Conservation (phyloP, 2,113 vertebrate species). For the Xerus inauris region DNA sequence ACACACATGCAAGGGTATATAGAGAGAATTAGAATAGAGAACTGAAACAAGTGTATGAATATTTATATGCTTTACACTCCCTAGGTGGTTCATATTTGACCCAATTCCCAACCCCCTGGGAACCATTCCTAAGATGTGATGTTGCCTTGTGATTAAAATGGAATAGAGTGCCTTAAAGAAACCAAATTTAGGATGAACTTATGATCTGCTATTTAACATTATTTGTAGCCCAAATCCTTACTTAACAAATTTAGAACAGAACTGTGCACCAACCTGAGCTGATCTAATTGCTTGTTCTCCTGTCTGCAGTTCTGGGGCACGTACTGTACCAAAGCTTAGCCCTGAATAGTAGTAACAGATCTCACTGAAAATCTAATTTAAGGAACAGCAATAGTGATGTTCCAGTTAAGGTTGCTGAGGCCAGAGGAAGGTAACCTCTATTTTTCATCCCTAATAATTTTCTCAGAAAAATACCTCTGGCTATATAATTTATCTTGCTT, state of each 20-base stretch:
- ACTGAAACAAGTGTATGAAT: background rate
- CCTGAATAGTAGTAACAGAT: background rate
- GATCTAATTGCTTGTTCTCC: background rate
- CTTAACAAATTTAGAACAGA: conserved; percentile 3
- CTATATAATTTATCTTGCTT: conserved; percentile 65
- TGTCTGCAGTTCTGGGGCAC: accelerated
- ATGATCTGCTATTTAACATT: background rate
- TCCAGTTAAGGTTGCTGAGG: background rate
- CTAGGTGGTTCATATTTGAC: background rate
- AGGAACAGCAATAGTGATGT: background rate
- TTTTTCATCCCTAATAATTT: conserved; percentile 64
- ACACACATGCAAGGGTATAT: background rate
- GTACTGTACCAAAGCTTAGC: background rate
- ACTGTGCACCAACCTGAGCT: background rate
- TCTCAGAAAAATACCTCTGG: conserved; percentile 50
- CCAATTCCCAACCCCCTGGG: background rate
- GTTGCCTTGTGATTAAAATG: background rate
- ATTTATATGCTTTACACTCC: background rate
- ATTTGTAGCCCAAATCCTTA: background rate
- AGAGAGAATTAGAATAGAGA: background rate
- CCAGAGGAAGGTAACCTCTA: conserved; percentile 6
- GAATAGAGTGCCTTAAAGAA: conserved; percentile 8
- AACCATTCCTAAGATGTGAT: background rate
- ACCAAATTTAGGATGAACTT: background rate
- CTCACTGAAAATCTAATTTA: conserved; percentile 43